phyloP scores from a whole-genome alignment of 2,888 invertebrate genomes.

The Hyppa rectilinea region DNA sequence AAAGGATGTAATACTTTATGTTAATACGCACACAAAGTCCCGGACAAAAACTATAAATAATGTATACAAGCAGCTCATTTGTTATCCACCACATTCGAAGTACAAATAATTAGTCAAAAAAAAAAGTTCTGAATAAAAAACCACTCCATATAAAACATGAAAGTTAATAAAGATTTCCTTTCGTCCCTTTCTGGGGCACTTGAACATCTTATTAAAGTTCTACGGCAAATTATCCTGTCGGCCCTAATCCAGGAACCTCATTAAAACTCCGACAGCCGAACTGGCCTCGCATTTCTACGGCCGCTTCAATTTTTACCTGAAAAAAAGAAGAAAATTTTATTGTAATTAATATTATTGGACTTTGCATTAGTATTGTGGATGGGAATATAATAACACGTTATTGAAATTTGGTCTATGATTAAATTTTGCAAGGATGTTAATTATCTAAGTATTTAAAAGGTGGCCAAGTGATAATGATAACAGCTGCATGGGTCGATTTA shows the following conservation, averaged over 20 bases:
- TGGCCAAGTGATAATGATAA: too few relatives aligned
- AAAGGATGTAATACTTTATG: too few relatives aligned
- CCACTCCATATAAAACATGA: slow-evolving; percentile 39
- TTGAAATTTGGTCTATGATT: not conserved
- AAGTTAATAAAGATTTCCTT: slow-evolving; percentile 61
- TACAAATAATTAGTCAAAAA: not conserved
- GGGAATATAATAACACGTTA: not conserved
- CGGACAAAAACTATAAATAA: too few relatives aligned
- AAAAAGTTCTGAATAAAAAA: slow-evolving; percentile 19
- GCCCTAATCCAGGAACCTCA: slow-evolving; percentile 65
- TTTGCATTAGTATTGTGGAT: slow-evolving; percentile 12
- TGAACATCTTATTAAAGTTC: slow-evolving; percentile 72
- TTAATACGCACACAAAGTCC: too few relatives aligned
- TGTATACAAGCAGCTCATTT: too few relatives aligned
- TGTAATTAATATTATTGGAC: slow-evolving; percentile 58
- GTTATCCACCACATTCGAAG: not conserved
- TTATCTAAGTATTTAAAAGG: too few relatives aligned
- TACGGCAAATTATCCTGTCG: slow-evolving; percentile 67
- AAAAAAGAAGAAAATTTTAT: slow-evolving; percentile 51
- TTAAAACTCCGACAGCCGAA: slow-evolving; percentile 66
- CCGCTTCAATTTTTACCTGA: slow-evolving; percentile 66
- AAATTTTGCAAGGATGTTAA: too few relatives aligned
- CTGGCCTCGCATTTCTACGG: slow-evolving; percentile 57
- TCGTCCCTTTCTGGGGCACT: slow-evolving; percentile 53
- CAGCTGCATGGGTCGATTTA: too few relatives aligned